Evolutionary conservation across 2,888 invertebrate genomes (phyloP).

Genomic region (Apamea sordens): DNA sequence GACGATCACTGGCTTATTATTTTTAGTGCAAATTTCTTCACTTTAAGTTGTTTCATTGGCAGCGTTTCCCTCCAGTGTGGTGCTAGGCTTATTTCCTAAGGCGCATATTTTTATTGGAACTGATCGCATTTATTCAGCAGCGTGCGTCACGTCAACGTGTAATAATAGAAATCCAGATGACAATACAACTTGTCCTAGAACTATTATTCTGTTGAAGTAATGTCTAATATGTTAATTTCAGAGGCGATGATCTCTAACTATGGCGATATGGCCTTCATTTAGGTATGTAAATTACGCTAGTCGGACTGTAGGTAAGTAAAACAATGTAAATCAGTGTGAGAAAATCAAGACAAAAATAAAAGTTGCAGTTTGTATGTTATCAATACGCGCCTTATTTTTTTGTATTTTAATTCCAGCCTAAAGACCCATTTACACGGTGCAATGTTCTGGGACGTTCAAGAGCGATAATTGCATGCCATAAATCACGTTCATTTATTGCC

Average conservation of each 20-base stretch:
- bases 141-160: constrained; percentile 33
- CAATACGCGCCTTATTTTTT: too few species aligned
- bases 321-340: constrained; percentile 31
- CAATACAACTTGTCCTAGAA: constrained; percentile 47
- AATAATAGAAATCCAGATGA: constrained; percentile 38
- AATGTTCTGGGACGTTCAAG: not conserved
- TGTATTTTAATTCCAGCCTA: constrained; percentile 17
- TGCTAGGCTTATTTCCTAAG: constrained; percentile 28
- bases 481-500: not conserved
- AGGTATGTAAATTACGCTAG: constrained; percentile 48
- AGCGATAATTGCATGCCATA: not conserved
- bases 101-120: constrained; percentile 20
- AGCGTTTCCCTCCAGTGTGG: constrained; percentile 34
- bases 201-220: constrained; percentile 37
- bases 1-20: too few species aligned
- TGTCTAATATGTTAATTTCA: constrained; percentile 52
- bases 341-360: constrained; percentile 24
- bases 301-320: constrained; percentile 23
- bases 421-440: not conserved
- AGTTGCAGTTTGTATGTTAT: constrained; percentile 2
- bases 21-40: not conserved
- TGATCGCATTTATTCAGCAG: constrained; percentile 20
- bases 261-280: constrained; percentile 45
- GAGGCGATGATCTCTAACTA: constrained; percentile 56
- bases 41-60: not conserved